Percentiles rank a stretch among this genome's conserved stretches.
phyloP scores from a whole-genome alignment of 1,140 invertebrate species.

The Scaptomyza graminum region DNA sequence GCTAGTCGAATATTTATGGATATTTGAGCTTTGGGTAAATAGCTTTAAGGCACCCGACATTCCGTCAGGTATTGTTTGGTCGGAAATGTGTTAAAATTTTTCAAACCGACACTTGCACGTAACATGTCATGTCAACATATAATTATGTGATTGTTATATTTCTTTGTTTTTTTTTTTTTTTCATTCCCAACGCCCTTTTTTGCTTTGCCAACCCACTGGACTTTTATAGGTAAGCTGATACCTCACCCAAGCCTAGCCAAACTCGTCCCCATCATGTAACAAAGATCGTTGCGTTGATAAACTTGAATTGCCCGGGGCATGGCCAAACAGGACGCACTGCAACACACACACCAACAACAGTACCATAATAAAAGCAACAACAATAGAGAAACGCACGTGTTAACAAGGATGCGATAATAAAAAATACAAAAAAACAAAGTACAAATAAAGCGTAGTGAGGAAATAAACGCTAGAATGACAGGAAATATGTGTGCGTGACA shows the following conservation, averaged over 20 bases:
- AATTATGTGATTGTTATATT: conserved; percentile 74
- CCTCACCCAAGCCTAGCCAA: background rate
- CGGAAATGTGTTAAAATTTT: conserved; percentile 61
- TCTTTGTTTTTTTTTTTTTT: conserved; percentile 54
- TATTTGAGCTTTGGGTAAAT: background rate
- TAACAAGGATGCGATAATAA: conserved; percentile 80
- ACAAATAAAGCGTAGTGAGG: conserved; percentile 60
- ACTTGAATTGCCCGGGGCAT: conserved; percentile 44
- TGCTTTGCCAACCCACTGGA: conserved; percentile 4
- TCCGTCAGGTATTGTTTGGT: background rate
- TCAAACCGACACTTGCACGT: conserved; percentile 70
- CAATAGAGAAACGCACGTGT: conserved; percentile 70
- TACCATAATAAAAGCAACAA: conserved; percentile 44
- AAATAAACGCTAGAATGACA: conserved; percentile 80
- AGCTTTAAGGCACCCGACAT: background rate
- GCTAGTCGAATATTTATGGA: conserved; percentile 28
- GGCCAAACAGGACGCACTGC: conserved; percentile 22
- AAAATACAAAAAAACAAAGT: conserved; percentile 7
- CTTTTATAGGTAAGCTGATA: conserved; percentile 12
- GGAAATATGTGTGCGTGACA: conserved; percentile 81
- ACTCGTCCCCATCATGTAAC: conserved; percentile 33
- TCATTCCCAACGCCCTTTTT: background rate
- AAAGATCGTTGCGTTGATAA: conserved; percentile 67
- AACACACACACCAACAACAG: conserved; percentile 15
- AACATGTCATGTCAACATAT: conserved; percentile 77